Percentiles rank a stretch among this genome's conserved stretches.
Conservation (phyloP, 2,113 vertebrate species). For the Neolamprologus devosi region DNA sequence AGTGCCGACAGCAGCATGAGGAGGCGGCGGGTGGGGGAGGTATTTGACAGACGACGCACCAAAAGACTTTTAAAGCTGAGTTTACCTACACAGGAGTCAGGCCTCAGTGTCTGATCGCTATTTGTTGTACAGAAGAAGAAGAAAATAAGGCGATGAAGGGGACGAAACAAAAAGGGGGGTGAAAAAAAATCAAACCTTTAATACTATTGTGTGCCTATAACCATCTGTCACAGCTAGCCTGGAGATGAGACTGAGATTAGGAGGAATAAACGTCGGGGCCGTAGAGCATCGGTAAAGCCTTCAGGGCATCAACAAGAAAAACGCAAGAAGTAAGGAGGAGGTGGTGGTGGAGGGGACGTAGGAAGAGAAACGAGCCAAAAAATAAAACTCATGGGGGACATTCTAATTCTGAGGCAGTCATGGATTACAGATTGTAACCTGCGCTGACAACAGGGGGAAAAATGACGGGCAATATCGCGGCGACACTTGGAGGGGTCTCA, state of each 20-base stretch:
- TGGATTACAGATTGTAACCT: conserved; percentile 98
- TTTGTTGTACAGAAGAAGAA: conserved; percentile 89
- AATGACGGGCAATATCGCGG: conserved; percentile 89
- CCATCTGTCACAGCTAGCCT: conserved; percentile 99
- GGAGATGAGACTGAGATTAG: conserved; percentile 99
- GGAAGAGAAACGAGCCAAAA: conserved; percentile 50
- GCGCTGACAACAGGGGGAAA: conserved; percentile 86
- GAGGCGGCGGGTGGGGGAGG: conserved; percentile 73
- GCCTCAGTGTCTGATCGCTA: conserved; percentile 87
- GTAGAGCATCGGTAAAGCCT: conserved; percentile 91
- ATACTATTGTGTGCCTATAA: conserved; percentile 99
- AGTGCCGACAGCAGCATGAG: conserved; percentile 84
- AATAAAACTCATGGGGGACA: conserved; percentile 84
- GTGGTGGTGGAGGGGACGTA: conserved; percentile 39
- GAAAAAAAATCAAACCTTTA: conserved; percentile 87
- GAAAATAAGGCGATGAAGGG: not conserved
- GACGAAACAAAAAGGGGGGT: not conserved
- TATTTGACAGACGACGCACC: conserved; percentile 30
- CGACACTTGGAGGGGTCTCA: conserved; percentile 80
- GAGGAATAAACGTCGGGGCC: conserved; percentile 94
- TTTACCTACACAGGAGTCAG: conserved; percentile 83
- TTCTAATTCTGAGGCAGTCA: conserved; percentile 97
- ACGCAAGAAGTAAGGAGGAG: conserved; percentile 49
- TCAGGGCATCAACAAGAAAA: conserved; percentile 82
- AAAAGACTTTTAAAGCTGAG: conserved; percentile 81